Evolutionary conservation across 2,888 invertebrate genomes (phyloP).

Genomic region (Athrips mouffetella): DNA sequence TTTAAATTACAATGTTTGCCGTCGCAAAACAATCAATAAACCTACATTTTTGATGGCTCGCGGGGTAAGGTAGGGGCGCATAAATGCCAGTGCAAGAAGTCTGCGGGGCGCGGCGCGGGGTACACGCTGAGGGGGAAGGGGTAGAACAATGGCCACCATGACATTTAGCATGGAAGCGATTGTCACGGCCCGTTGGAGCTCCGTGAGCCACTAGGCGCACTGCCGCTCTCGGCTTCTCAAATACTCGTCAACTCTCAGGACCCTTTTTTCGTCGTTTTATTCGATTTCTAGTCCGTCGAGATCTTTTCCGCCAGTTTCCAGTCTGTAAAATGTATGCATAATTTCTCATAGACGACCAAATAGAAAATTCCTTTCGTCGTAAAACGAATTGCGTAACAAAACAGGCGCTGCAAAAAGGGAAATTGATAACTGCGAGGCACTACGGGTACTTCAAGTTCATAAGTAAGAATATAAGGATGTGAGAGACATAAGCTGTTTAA

Average conservation of each 20-base stretch:
- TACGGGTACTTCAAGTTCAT: conserved; percentile 28
- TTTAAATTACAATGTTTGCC: background rate
- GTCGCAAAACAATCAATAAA: conserved; percentile 41
- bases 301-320: conserved; percentile 24
- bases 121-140: conserved; percentile 37
- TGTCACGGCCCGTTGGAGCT: conserved; percentile 71
- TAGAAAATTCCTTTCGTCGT: background rate
- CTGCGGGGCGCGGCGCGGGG: conserved; percentile 43
- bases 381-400: background rate
- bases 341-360: background rate
- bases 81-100: conserved; percentile 66
- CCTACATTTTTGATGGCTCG: conserved; percentile 58
- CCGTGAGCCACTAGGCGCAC: conserved; percentile 55
- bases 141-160: conserved; percentile 75
- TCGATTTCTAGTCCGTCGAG: conserved; percentile 32
- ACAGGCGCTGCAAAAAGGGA: background rate
- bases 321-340: conserved; percentile 10
- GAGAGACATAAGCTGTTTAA: conserved; percentile 64
- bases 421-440: too few relatives aligned
- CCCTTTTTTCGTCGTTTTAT: conserved; percentile 35
- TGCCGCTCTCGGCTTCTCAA: conserved; percentile 54
- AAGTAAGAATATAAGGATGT: conserved; percentile 51
- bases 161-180: conserved; percentile 77
- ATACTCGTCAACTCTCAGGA: conserved; percentile 36
- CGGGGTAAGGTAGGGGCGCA: conserved; percentile 56